Evolutionary conservation across 2,888 invertebrate genomes (phyloP), one percentile per base, ranked within the genome.

Genomic region (Temnothorax unifasciatus): DNA sequence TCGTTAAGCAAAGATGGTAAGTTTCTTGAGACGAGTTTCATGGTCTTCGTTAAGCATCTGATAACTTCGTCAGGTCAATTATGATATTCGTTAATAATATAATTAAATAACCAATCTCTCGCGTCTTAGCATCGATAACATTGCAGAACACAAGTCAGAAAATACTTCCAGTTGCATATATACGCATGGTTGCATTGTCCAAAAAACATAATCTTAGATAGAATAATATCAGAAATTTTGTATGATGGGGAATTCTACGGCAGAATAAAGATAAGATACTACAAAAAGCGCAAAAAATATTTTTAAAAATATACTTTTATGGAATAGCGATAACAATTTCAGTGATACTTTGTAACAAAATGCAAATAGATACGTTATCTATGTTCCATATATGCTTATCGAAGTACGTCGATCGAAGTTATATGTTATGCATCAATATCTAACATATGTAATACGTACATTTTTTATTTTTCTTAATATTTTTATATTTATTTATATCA

Each of bases 281-380:
- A 4, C 5, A 54, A 41, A 52, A 44, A 29, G n/a, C 21, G 21
- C 3, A 2, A 41, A 54, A 68, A 21, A 44, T 15, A 54, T n/a
- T 29, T 2, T 57, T 15, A 57, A 57, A 52, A 77, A 6, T 6
- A n/a, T 34, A 25, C 18, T 25, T 63, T 52, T 76, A 64, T 76
- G 13, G n/a, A 29, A 41, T 50, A 18, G 18, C 11, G 34, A 61
- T 77, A 79, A 66, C 25, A 18, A 54, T 54, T 41, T 13, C n/a
- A 44, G 1, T 5, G n/a, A 57, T 29, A 57, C 8, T 68, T 57
- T 44, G 9, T 21, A 9, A 3, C 29, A 54, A 29, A 34, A 57
- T 57, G 44, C 18, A n/a, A 64, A 64, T 64, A 38, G 21, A 63
- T 63, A 66, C 9, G 54, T 77, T 68, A 77, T 76, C 25, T 18